phyloP scores from a whole-genome alignment of 2,113 vertebrate species.

The Carassius carassius region DNA sequence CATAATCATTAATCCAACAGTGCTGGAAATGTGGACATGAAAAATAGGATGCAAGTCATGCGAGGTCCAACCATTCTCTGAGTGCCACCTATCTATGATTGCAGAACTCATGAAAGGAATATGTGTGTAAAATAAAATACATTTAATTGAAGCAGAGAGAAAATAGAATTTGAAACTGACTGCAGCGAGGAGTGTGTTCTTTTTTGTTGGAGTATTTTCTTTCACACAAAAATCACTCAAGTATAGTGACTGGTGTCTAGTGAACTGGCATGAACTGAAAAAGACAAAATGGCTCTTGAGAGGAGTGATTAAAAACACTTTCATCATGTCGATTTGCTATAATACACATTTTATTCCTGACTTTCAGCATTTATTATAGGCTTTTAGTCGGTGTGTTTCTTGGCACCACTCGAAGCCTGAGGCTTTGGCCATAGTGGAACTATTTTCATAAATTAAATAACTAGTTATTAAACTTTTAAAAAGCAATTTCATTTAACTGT shows the following conservation, averaged over 20 bases:
- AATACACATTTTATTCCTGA: background rate
- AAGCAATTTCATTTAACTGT: background rate
- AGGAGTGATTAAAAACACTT: conserved; percentile 3
- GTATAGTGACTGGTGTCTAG: background rate
- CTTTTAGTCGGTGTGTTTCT: conserved; percentile 8
- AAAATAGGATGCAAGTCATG: background rate
- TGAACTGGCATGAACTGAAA: background rate
- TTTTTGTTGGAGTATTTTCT: background rate
- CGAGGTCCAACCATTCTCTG: background rate
- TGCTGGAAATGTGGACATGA: background rate
- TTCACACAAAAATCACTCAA: background rate
- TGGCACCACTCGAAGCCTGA: background rate
- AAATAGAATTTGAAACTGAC: background rate
- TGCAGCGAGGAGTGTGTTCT: background rate
- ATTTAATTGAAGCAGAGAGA: background rate
- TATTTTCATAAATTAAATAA: background rate
- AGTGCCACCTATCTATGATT: background rate
- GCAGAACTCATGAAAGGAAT: background rate
- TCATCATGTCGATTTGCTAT: background rate
- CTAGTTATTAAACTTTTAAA: background rate
- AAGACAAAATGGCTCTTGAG: background rate
- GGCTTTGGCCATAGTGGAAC: background rate
- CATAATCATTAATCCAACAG: background rate
- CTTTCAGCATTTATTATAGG: background rate
- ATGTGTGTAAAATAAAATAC: background rate